Percentiles rank a stretch among this genome's conserved stretches.
Evolutionary conservation across 2,797 vertebrate species (phyloP).

Genomic region (Sebastes iracundus): DNA sequence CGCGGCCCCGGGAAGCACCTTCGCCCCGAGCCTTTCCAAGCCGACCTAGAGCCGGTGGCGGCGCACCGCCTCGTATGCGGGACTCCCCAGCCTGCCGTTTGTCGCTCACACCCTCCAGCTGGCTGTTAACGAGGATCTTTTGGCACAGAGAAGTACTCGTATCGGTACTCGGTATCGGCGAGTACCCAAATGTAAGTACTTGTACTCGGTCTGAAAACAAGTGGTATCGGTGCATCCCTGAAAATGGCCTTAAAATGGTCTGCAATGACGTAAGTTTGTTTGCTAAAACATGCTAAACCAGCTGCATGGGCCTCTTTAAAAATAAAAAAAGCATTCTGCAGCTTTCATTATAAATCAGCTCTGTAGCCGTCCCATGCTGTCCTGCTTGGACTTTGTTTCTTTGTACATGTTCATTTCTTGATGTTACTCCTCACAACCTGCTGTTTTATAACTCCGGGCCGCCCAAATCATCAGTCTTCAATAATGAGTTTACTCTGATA

Average conservation of each 20-base stretch:
- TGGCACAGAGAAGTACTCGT: no score
- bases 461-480: constrained; percentile 18
- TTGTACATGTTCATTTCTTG: background rate
- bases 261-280: background rate
- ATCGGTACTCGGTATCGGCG: no score
- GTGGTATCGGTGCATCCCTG: no score
- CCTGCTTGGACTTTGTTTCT: constrained; percentile 1
- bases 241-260: background rate
- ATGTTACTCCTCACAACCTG: background rate
- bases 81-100: no score
- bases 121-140: no score
- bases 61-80: no score
- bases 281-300: background rate
- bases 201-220: no score
- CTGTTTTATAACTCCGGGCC: constrained; percentile 7
- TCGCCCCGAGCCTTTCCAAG: no score
- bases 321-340: background rate
- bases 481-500: constrained; percentile 43
- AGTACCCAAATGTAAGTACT: no score
- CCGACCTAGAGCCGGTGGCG: no score
- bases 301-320: background rate
- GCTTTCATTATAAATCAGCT: background rate
- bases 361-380: background rate
- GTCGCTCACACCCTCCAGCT: no score
- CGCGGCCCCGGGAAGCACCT: no score